Percentiles rank a stretch among this genome's conserved stretches.
These are phyloP conservation scores for Trachemys scripta DNA, from an alignment of 2,113 vertebrate species.

Conservation along the genomic window DNA sequence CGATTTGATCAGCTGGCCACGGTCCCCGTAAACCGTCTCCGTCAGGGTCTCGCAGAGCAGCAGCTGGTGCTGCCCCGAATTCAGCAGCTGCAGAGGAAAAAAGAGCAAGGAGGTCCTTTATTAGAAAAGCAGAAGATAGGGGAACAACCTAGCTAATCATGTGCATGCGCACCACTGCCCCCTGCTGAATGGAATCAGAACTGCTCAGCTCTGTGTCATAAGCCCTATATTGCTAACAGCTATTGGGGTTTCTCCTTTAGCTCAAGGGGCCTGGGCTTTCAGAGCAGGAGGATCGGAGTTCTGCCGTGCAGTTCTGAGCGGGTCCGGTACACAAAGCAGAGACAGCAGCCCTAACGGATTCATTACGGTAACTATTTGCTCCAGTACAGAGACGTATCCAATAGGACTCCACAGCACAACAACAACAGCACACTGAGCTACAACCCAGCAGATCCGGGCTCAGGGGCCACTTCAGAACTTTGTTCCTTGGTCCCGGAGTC, in stretches of 20 bases:
- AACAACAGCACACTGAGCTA: background rate
- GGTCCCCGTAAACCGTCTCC: slow-evolving; percentile 89
- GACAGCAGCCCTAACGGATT: background rate
- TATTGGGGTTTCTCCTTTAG: background rate
- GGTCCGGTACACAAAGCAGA: background rate
- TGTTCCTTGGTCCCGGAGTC: background rate
- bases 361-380: background rate
- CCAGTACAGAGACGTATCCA: background rate
- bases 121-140: background rate
- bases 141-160: background rate
- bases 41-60: slow-evolving; percentile 91
- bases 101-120: background rate
- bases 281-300: background rate
- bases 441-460: background rate
- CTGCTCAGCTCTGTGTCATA: background rate
- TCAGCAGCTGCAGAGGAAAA: slow-evolving; percentile 83
- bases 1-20: slow-evolving; percentile 94
- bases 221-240: background rate
- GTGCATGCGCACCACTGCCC: accelerated
- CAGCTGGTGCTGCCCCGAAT: slow-evolving; percentile 89
- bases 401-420: background rate
- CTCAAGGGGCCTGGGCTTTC: background rate
- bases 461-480: background rate
- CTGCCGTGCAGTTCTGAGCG: background rate
- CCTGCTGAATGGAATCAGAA: background rate